Evolutionary conservation across 1,140 invertebrate genomes (phyloP), one percentile per base, ranked within the genome.

Genomic region (Ceratoteleas bidentatus): DNA sequence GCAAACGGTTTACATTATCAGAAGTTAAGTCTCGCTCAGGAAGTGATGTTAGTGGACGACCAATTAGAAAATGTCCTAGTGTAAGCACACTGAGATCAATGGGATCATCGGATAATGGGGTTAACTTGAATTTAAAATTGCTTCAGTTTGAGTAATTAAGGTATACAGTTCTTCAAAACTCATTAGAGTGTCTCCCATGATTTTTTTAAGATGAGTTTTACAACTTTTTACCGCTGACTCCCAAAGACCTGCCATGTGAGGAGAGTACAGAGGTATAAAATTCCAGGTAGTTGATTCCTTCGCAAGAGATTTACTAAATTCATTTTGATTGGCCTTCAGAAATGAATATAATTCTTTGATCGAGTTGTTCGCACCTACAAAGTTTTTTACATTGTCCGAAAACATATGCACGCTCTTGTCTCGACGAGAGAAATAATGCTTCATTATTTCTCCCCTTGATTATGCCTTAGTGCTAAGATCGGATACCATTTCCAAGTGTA

Each of bases 221-320:
- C 52, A 54, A 5, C 8, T 5, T 13, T 56, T 56, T 4, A 56
- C 53, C 1, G 53, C n/a, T n/a, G n/a, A n/a, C n/a, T n/a, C n/a
- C n/a, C n/a, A n/a, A n/a, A n/a, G n/a, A n/a, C n/a, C n/a, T 34
- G n/a, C 53, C 53, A 56, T 56, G 34, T 38, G 53, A 6, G 50
- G 50, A 2, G 50, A 5, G 6, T 2, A 53, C 1, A 24, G 50
- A 2, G 50, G 50, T 32, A 32, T 32, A 33, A 53, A 53, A 14
- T 6, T 32, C 24, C 50, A 53, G 10, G 8, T 1, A 53, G 33
- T 53, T 1, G 3, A 9, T 32, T 33, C 9, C 11, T 53, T 11
- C 0, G 2, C 6, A 1, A 53, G n/a, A 32, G 11, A 32, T 11
- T 53, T 24, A 6, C 11, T 3, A 32, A 53, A 2, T 33, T 53